phyloP scores from a whole-genome alignment of 2,888 invertebrate species.

The Torymus texanus region DNA sequence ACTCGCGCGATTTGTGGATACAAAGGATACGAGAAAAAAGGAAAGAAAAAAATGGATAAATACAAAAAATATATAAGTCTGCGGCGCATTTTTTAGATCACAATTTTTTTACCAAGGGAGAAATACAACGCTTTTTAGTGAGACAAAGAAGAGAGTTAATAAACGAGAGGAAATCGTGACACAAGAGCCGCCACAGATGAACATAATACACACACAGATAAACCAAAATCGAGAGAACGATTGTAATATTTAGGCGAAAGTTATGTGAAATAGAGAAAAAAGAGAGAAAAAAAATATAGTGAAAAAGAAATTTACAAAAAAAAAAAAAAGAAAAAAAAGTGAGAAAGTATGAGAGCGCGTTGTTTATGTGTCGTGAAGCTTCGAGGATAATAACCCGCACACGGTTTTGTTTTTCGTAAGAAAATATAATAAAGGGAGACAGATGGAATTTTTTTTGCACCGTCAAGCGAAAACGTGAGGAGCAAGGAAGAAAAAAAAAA shows the following conservation, averaged over 20 bases:
- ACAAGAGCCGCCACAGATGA: constrained; percentile 26
- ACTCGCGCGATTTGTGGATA: constrained; percentile 27
- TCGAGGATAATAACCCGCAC: constrained; percentile 30
- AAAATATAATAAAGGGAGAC: not conserved
- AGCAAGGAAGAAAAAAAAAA: not conserved
- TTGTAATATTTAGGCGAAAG: not conserved
- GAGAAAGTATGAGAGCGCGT: not conserved
- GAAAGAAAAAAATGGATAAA: no score
- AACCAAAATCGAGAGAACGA: constrained; percentile 2
- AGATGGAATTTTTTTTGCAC: constrained; percentile 42
- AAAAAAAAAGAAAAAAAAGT: no score
- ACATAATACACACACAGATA: constrained; percentile 15
- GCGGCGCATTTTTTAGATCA: constrained; percentile 51
- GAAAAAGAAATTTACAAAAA: no score
- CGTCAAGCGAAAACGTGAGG: constrained; percentile 4
- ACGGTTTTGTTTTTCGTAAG: constrained; percentile 12
- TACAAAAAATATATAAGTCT: constrained; percentile 14
- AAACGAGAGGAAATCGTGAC: not conserved
- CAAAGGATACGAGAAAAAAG: not conserved
- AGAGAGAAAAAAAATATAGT: not conserved
- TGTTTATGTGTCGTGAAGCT: constrained; percentile 42
- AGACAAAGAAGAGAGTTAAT: not conserved
- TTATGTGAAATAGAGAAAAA: not conserved
- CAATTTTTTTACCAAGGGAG: constrained; percentile 41
- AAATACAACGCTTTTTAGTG: constrained; percentile 40